Evolutionary conservation across 2,797 vertebrate species (phyloP).

Genomic region (Heteromormyrus szaboi): DNA sequence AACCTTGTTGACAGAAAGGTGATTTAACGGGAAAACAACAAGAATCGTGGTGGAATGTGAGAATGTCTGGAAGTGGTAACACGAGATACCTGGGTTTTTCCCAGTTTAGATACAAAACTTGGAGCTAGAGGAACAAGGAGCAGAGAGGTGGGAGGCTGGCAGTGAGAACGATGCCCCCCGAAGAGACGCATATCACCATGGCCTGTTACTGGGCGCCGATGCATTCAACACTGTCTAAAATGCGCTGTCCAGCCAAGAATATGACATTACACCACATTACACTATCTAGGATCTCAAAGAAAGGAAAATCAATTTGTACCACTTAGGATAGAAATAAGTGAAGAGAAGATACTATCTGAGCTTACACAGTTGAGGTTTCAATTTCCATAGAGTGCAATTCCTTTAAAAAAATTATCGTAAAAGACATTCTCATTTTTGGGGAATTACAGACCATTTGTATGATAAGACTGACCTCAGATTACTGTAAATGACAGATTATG

Average conservation of each 20-base stretch:
- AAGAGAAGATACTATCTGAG: neutral
- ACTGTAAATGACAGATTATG: neutral
- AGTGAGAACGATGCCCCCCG: neutral
- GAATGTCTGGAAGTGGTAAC: neutral
- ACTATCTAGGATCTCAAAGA: neutral
- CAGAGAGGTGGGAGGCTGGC: neutral
- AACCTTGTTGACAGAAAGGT: neutral
- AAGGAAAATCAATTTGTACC: neutral
- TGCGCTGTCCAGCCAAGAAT: neutral
- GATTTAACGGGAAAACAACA: neutral
- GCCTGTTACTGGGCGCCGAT: neutral
- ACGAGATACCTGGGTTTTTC: neutral
- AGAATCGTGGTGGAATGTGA: neutral
- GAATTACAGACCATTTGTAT: neutral
- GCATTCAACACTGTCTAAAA: neutral
- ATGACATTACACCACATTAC: neutral
- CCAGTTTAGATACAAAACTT: neutral
- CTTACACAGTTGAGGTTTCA: neutral
- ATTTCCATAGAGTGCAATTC: slow-evolving; percentile 3
- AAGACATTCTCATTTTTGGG: neutral
- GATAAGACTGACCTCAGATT: neutral
- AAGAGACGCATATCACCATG: neutral
- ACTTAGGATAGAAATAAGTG: neutral
- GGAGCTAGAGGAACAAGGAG: neutral
- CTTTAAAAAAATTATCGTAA: slow-evolving; percentile 1